A percentile compares a stretch with the other conserved stretches of the same genome.
Conservation (phyloP, 2,113 vertebrate genomes). For the Alexandromys fortis region DNA sequence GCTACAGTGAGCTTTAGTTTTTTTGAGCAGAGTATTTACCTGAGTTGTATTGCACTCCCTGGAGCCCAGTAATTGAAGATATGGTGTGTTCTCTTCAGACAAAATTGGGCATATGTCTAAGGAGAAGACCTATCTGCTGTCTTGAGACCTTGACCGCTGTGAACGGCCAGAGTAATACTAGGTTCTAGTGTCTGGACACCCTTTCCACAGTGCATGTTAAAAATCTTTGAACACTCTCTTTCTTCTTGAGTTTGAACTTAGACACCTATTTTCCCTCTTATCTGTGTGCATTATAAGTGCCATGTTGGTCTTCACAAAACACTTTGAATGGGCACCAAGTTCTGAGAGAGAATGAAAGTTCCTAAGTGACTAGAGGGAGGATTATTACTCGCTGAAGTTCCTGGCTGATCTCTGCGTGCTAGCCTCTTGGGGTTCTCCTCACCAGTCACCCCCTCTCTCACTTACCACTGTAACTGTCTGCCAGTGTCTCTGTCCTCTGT, state of each 20-base stretch:
- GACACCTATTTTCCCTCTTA: background rate
- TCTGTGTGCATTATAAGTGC: background rate
- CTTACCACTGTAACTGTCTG: background rate
- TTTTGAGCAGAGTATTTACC: background rate
- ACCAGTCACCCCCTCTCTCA: background rate
- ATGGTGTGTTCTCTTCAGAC: background rate
- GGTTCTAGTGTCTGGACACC: background rate
- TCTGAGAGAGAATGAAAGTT: background rate
- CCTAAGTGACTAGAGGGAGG: background rate
- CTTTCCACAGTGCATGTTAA: background rate
- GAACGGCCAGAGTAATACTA: background rate
- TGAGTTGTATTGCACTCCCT: conserved; percentile 5
- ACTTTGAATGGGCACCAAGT: background rate
- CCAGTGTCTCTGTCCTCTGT: background rate
- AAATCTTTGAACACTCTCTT: background rate
- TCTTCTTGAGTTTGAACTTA: conserved; percentile 12
- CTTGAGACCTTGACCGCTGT: background rate
- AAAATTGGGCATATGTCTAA: background rate
- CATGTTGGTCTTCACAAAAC: background rate
- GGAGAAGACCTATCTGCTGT: background rate
- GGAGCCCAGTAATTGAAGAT: background rate
- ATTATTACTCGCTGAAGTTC: background rate
- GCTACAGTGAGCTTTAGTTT: background rate
- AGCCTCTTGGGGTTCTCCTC: background rate
- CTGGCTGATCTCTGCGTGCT: background rate